Conservation (phyloP, 2,888 invertebrate genomes). For the Scaptomyza cyrtandrae region DNA sequence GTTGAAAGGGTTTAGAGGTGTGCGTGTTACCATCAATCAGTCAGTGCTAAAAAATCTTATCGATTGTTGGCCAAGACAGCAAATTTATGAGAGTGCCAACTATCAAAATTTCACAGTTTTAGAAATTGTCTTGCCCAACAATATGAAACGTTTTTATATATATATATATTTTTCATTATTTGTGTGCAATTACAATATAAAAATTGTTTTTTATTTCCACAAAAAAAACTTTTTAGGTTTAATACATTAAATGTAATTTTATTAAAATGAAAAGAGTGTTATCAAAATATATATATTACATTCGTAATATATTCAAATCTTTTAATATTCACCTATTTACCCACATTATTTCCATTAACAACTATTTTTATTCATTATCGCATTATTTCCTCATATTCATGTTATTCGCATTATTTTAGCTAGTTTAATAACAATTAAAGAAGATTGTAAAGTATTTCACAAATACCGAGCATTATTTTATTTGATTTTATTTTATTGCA, state of each 20-base stretch:
- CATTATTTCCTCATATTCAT: neutral
- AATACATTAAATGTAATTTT: too few relatives aligned
- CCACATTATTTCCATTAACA: neutral
- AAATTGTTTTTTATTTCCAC: too few relatives aligned
- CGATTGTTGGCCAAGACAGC: neutral
- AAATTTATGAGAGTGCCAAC: neutral
- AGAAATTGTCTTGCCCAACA: neutral
- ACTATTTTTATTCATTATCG: neutral
- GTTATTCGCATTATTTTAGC: neutral
- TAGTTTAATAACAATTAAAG: neutral
- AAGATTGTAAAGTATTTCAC: neutral
- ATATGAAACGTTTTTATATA: too few relatives aligned
- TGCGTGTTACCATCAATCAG: slow-evolving; percentile 26
- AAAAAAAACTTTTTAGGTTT: too few relatives aligned
- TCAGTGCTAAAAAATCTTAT: slow-evolving; percentile 17
- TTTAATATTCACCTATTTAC: neutral
- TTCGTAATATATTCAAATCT: neutral
- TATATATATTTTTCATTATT: too few relatives aligned
- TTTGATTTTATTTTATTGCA: too few relatives aligned
- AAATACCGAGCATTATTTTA: too few relatives aligned
- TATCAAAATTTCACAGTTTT: neutral
- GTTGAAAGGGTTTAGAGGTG: slow-evolving; percentile 15
- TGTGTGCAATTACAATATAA: neutral
- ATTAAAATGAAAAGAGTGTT: too few relatives aligned
- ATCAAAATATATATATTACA: too few relatives aligned